These are phyloP conservation scores for Ecliptopera silaceata DNA, from an alignment of 2,888 invertebrate genomes.

Conservation along the genomic window DNA sequence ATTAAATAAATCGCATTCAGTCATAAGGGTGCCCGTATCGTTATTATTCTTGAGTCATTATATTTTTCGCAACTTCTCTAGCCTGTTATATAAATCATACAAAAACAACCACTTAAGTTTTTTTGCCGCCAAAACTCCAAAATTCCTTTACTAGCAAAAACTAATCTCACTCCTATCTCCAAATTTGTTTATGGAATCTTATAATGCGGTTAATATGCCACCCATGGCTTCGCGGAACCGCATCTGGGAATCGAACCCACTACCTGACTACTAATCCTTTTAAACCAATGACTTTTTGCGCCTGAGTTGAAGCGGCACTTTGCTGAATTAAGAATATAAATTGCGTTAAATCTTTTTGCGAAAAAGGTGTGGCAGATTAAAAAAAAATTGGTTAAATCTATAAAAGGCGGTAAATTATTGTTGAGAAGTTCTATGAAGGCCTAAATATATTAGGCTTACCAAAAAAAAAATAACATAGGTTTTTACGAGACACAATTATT, in stretches of 20 bases:
- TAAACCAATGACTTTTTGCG: constrained; percentile 33
- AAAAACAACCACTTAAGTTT: neutral
- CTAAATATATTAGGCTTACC: too few relatives aligned
- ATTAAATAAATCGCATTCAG: too few relatives aligned
- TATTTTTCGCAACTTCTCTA: too few relatives aligned
- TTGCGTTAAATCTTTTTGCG: constrained; percentile 25
- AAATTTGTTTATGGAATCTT: constrained; percentile 51
- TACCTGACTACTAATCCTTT: constrained; percentile 51
- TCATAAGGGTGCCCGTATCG: too few relatives aligned
- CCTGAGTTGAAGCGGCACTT: constrained; percentile 31
- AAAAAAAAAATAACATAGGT: too few relatives aligned
- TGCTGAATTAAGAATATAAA: constrained; percentile 22
- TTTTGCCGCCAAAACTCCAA: neutral
- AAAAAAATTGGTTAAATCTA: neutral
- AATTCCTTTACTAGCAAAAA: constrained; percentile 19
- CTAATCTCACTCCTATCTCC: constrained; percentile 43
- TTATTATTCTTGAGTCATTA: too few relatives aligned
- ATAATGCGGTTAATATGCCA: constrained; percentile 54
- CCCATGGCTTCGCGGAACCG: constrained; percentile 56
- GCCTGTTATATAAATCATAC: neutral
- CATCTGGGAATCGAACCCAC: constrained; percentile 44
- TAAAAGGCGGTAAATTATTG: constrained; percentile 3
- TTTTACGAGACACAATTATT: too few relatives aligned
- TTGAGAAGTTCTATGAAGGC: neutral
- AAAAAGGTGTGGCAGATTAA: neutral